Conservation (phyloP, 2,797 vertebrate species). For the Chelmon rostratus region DNA sequence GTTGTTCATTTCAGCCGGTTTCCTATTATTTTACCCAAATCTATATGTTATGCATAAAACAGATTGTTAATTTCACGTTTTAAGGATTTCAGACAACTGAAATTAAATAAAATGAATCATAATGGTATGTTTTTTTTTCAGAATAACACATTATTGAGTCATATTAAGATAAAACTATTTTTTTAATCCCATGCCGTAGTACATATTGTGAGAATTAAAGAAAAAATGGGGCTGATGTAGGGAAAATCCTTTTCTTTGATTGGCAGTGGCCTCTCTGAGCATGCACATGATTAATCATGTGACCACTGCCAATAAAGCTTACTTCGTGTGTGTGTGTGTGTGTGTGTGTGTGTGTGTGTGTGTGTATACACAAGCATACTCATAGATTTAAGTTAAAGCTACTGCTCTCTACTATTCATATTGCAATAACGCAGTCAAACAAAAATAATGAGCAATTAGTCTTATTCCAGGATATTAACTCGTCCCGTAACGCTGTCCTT, state of each 20-base stretch:
- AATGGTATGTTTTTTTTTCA: background rate
- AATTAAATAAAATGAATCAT: no score
- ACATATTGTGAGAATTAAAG: background rate
- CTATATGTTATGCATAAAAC: background rate
- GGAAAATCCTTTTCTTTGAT: constrained; percentile 1
- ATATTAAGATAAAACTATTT: no score
- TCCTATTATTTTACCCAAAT: background rate
- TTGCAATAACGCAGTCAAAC: constrained; percentile 34
- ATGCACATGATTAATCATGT: constrained; percentile 1
- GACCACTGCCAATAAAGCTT: constrained; percentile 4
- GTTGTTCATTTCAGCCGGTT: background rate
- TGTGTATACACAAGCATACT: background rate
- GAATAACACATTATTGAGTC: background rate
- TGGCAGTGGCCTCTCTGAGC: background rate
- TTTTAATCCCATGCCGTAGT: no score
- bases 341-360: background rate
- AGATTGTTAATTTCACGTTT: background rate
- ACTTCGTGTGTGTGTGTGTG: background rate
- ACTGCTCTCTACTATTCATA: constrained; percentile 3
- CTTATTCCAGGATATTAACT: constrained; percentile 34
- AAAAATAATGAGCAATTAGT: constrained; percentile 45
- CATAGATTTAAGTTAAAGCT: constrained; percentile 4
- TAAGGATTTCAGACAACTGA: background rate
- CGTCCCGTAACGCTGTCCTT: constrained; percentile 11
- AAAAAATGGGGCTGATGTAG: background rate